Evolutionary conservation across 2,113 vertebrate genomes (phyloP), one percentile per base, ranked within the genome.

Genomic region (Neolamprologus sp.): DNA sequence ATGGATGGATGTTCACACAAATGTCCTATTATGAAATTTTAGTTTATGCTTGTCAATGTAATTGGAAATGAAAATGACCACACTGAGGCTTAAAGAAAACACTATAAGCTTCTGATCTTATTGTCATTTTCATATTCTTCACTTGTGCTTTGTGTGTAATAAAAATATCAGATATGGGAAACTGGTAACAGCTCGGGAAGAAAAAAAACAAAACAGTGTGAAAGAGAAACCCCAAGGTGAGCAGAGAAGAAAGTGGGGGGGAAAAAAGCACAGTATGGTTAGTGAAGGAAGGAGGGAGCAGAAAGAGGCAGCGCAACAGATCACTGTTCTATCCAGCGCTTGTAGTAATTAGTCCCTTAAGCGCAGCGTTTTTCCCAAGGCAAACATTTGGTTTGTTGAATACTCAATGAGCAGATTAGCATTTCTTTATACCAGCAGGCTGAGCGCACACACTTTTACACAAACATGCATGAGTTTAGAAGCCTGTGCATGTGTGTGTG

Each of bases 371-470:
- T 94, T 88, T 91, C 92, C 91, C 91, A 88, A 88, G 91, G 92
- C 93, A 94, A 95, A 95, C 91, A 94, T 96, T 95, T 95, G 92
- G 92, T 94, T 95, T 95, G 93, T 92, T 94, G 93, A 95, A 95
- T 93, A 92, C 88, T 93, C 94, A 94, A 94, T 95, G 95, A 95
- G 93, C 84, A 93, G 88, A 94, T 95, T 94, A 95, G 94, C 93
- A 95, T 94, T 91, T 93, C 91, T 95, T 93, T 94, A 93, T 88
- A 90, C 92, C 65, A 33, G 88, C 88, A 92, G 91, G 28, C 47
- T 3, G 5, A 86, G 58, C 88, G 60, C 83, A 45, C 85, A 42
- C 84, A 73, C 87, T 84, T 23, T 33, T 47, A 51, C 80, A 21
- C 82, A 86, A 55, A 73, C 68, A 51, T 60, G 42, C 45, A 80